Percentiles rank a stretch among this genome's conserved stretches.
phyloP scores from a whole-genome alignment of 2,888 invertebrate genomes.

The Eristalis arbustorum region DNA sequence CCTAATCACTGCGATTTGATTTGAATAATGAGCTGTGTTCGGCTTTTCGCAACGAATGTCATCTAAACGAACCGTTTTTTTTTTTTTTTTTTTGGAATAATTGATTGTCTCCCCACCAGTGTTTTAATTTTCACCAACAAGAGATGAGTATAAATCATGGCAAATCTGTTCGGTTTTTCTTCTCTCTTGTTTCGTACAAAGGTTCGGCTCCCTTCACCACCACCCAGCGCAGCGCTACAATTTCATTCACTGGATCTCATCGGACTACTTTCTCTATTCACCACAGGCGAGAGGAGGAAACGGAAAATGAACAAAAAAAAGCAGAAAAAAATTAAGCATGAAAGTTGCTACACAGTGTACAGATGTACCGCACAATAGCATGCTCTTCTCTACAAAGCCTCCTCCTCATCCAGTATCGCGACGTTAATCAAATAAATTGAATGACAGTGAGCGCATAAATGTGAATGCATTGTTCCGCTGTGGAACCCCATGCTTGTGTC shows the following conservation, averaged over 20 bases:
- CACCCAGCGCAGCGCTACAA: background rate
- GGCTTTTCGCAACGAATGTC: background rate
- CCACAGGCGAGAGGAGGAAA: background rate
- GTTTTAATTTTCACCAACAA: background rate
- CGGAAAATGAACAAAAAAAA: background rate
- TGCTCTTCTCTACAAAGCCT: conserved; percentile 38
- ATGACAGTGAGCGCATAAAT: conserved; percentile 63
- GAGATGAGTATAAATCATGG: background rate
- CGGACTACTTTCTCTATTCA: conserved; percentile 45
- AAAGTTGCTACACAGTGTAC: background rate
- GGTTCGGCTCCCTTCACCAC: conserved; percentile 21
- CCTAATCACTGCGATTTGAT: background rate
- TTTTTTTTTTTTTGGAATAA: background rate
- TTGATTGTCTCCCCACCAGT: background rate
- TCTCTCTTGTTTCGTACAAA: background rate
- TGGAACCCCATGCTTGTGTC: conserved; percentile 12
- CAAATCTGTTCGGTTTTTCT: background rate
- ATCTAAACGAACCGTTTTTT: background rate
- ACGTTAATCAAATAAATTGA: conserved; percentile 66
- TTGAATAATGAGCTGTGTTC: background rate
- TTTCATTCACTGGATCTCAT: background rate
- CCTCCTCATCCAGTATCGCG: conserved; percentile 41
- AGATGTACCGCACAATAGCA: conserved; percentile 17
- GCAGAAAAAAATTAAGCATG: conserved; percentile 16
- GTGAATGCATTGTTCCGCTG: conserved; percentile 60